phyloP scores from a whole-genome alignment of 2,888 invertebrate genomes.

The Drosophila colorata region DNA sequence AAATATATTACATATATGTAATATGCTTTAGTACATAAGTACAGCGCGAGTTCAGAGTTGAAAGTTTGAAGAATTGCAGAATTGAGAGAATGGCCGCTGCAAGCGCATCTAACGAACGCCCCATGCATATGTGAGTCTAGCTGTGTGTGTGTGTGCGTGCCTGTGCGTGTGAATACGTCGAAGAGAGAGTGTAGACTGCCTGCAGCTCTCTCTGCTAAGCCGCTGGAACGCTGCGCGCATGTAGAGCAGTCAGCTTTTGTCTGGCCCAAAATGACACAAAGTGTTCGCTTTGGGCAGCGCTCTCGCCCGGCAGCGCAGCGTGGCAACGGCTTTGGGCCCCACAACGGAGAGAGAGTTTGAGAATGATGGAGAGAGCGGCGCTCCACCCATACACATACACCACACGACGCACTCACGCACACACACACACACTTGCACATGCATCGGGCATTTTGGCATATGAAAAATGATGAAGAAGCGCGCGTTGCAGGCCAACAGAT shows the following conservation, averaged over 20 bases:
- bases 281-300: slow-evolving; percentile 35
- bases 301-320: slow-evolving; percentile 47
- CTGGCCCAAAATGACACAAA: slow-evolving; percentile 44
- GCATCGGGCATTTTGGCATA: slow-evolving; percentile 35
- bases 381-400: slow-evolving; percentile 59
- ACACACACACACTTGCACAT: slow-evolving; percentile 33
- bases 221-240: slow-evolving; percentile 47
- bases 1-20: slow-evolving; percentile 50
- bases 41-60: slow-evolving; percentile 32
- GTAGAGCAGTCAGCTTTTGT: slow-evolving; percentile 46
- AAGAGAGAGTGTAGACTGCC: slow-evolving; percentile 52
- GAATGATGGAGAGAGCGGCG: slow-evolving; percentile 74
- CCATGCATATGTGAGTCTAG: slow-evolving; percentile 41
- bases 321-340: slow-evolving; percentile 56
- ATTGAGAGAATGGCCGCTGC: slow-evolving; percentile 8
- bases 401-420: slow-evolving; percentile 10
- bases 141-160: slow-evolving; percentile 11
- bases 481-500: slow-evolving; percentile 40
- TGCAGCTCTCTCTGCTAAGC: slow-evolving; percentile 45
- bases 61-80: slow-evolving; percentile 21
- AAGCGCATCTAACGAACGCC: slow-evolving; percentile 36
- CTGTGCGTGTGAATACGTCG: slow-evolving; percentile 3
- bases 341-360: slow-evolving; percentile 75
- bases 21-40: slow-evolving; percentile 71
- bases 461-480: slow-evolving; percentile 2